phyloP scores from a whole-genome alignment of 2,888 invertebrate species.

The Aporophyla nigra region DNA sequence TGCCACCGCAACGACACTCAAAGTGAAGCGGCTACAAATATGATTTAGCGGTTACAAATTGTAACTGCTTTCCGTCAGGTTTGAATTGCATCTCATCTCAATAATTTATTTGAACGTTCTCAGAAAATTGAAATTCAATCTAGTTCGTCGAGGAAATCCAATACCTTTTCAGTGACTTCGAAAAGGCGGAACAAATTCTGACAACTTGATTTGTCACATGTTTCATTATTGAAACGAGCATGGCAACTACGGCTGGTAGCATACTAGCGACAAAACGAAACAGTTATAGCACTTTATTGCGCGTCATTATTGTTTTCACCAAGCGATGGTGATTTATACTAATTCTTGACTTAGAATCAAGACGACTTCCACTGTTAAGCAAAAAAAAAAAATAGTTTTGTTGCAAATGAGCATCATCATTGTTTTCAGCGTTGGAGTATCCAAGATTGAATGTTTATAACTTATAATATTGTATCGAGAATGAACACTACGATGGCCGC shows the following conservation, averaged over 20 bases:
- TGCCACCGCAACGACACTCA: background rate
- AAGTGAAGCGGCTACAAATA: conserved; percentile 4
- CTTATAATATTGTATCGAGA: background rate
- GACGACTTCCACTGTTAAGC: too few species aligned
- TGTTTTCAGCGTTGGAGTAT: background rate
- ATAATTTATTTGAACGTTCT: conserved; percentile 9
- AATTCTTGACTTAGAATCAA: background rate
- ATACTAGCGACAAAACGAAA: background rate
- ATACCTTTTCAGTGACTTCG: background rate
- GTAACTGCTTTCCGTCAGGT: conserved; percentile 5
- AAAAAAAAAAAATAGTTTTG: background rate
- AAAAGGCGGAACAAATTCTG: conserved; percentile 2
- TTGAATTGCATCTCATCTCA: conserved; percentile 28
- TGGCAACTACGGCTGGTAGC: too few species aligned
- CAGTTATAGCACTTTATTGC: background rate
- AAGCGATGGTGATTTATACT: background rate
- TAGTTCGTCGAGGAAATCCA: conserved; percentile 4
- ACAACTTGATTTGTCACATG: background rate
- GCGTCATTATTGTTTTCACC: background rate
- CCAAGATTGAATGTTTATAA: background rate
- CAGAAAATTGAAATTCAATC: conserved; percentile 23
- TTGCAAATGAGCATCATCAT: background rate
- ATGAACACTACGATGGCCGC: background rate
- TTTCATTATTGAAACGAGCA: conserved; percentile 1
- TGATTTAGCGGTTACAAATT: conserved; percentile 7